phyloP scores from a whole-genome alignment of 2,888 invertebrate genomes.

The Coleophora deauratella region DNA sequence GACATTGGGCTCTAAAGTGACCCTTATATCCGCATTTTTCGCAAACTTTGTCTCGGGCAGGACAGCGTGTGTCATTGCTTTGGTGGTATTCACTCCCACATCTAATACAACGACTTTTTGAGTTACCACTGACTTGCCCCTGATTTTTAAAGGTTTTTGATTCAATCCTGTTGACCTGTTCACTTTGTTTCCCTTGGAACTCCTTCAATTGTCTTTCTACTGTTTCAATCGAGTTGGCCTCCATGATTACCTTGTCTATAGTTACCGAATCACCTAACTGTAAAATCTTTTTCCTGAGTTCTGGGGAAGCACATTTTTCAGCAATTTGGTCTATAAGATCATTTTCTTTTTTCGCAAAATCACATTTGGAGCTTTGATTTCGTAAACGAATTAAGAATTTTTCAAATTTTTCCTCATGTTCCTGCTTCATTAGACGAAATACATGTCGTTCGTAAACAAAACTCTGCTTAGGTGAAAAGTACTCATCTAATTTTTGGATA shows the following conservation, averaged over 20 bases:
- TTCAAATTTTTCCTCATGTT: too few species aligned
- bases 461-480: conserved; percentile 22
- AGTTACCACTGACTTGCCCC: too few species aligned
- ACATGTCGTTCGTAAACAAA: conserved; percentile 23
- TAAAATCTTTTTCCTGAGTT: conserved; percentile 16
- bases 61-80: conserved; percentile 1
- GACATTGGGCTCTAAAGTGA: conserved; percentile 10
- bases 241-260: conserved; percentile 13
- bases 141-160: too few species aligned
- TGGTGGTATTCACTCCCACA: conserved; percentile 1
- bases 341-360: conserved; percentile 8
- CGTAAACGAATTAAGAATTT: conserved; percentile 25
- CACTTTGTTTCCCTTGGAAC: background rate
- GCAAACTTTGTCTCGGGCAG: conserved; percentile 5
- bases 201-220: conserved; percentile 10
- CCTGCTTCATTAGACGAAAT: conserved; percentile 25
- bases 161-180: background rate
- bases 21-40: conserved; percentile 11
- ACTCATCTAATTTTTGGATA: conserved; percentile 18
- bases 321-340: conserved; percentile 14
- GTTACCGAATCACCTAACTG: conserved; percentile 13
- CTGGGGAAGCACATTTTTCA: conserved; percentile 11
- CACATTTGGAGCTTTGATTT: conserved; percentile 11
- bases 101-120: background rate
- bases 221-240: conserved; percentile 19